Conservation (phyloP, 2,888 invertebrate species). For the Limenitis arthemis region DNA sequence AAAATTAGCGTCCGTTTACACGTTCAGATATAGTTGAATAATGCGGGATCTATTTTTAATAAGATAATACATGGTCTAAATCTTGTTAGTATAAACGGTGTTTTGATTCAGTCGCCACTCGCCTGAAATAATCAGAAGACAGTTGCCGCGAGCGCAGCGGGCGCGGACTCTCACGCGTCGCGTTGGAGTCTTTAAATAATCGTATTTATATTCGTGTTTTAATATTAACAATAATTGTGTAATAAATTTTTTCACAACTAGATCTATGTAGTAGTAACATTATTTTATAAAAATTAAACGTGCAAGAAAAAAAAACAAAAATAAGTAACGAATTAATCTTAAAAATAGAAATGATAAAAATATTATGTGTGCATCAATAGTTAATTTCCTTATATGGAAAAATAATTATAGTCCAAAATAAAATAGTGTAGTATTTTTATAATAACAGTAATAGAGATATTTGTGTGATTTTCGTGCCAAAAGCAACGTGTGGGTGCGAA, state of each 20-base stretch:
- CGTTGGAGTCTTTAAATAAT: background rate
- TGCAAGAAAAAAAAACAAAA: too few species aligned
- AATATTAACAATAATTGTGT: background rate
- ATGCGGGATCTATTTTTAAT: background rate
- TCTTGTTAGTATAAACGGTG: conserved; percentile 19
- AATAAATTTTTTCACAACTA: background rate
- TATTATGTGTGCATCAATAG: too few species aligned
- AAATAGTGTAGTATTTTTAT: background rate
- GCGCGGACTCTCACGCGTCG: conserved; percentile 22
- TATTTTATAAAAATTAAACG: background rate
- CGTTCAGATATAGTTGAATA: conserved; percentile 3
- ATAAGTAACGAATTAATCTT: too few species aligned
- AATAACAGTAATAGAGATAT: conserved; percentile 12
- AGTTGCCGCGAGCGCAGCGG: conserved; percentile 32
- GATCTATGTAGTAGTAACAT: background rate
- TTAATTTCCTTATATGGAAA: too few species aligned
- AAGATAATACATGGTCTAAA: conserved; percentile 3
- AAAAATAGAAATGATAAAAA: too few species aligned
- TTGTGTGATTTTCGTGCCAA: conserved; percentile 26
- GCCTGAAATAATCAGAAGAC: conserved; percentile 38
- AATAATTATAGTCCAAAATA: too few species aligned
- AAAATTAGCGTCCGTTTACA: conserved; percentile 28
- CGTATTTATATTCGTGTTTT: background rate
- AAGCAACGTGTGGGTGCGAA: conserved; percentile 39
- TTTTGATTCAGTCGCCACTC: conserved; percentile 23